A percentile compares a stretch with the other conserved stretches of the same genome.
Conservation (phyloP, 2,888 invertebrate species). For the Lasioglossum calceatum region DNA sequence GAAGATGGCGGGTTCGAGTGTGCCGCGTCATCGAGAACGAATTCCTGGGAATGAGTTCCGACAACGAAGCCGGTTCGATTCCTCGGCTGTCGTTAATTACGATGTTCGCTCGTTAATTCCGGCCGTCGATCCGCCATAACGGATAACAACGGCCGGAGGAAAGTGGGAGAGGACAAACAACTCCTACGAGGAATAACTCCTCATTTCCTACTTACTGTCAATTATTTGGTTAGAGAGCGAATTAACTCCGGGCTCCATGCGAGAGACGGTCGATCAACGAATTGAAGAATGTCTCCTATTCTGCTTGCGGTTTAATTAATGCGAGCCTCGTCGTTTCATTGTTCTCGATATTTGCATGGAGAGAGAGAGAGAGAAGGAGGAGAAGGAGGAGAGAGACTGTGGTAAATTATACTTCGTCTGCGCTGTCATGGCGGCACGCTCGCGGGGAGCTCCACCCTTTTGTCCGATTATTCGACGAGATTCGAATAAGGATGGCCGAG, state of each 20-base stretch:
- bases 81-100: slow-evolving; percentile 44
- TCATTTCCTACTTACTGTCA: slow-evolving; percentile 65
- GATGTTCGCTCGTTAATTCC: slow-evolving; percentile 57
- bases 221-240: slow-evolving; percentile 64
- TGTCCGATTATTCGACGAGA: slow-evolving; percentile 12
- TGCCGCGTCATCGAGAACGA: slow-evolving; percentile 9
- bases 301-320: slow-evolving; percentile 59
- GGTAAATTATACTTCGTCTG: slow-evolving; percentile 48
- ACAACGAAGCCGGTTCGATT: slow-evolving; percentile 27
- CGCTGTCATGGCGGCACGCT: slow-evolving; percentile 10
- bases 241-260: slow-evolving; percentile 54
- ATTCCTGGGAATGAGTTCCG: slow-evolving; percentile 20
- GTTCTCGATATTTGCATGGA: slow-evolving; percentile 57
- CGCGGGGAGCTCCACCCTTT: slow-evolving; percentile 13
- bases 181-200: slow-evolving; percentile 63
- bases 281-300: slow-evolving; percentile 57
- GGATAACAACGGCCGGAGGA: slow-evolving; percentile 17
- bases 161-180: slow-evolving; percentile 61
- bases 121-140: slow-evolving; percentile 42
- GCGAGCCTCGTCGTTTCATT: slow-evolving; percentile 58
- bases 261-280: slow-evolving; percentile 55
- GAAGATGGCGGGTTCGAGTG: background rate
- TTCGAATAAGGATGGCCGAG: slow-evolving; percentile 18
- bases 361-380: background rate
- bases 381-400: slow-evolving; percentile 11